Percentiles rank a stretch among this genome's conserved stretches.
Evolutionary conservation across 1,140 invertebrate genomes (phyloP).

Genomic region (Anagrus nilaparvatae): DNA sequence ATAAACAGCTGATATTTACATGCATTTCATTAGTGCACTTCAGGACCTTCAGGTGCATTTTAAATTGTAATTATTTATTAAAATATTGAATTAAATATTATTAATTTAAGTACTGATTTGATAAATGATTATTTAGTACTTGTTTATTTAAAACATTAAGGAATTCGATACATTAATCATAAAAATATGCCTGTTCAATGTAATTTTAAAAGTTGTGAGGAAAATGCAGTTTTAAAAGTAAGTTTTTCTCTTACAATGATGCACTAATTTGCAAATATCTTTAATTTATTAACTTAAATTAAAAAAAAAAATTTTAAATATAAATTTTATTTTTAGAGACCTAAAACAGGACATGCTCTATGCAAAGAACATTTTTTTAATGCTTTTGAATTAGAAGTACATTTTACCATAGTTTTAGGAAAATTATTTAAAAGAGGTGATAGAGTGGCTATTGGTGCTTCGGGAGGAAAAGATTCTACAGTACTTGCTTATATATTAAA

Average conservation of each 20-base stretch:
- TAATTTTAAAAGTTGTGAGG: constrained; percentile 1
- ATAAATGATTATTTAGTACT: no score
- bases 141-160: no score
- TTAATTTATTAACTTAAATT: not conserved
- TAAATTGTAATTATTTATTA: no score
- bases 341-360: constrained; percentile 82
- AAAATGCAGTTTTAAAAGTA: constrained; percentile 13
- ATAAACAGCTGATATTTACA: no score
- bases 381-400: constrained; percentile 94
- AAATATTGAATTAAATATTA: no score
- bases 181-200: constrained; percentile 12
- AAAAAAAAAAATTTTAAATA: not conserved
- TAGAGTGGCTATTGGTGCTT: constrained; percentile 90
- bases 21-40: no score
- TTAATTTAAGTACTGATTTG: no score
- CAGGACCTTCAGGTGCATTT: no score
- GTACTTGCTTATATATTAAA: constrained; percentile 91
- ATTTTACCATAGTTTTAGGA: constrained; percentile 81
- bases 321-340: constrained; percentile 50
- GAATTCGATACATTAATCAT: no score
- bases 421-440: constrained; percentile 79
- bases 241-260: not conserved
- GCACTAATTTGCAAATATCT: not conserved
- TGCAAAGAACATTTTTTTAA: constrained; percentile 94
- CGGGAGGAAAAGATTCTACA: constrained; percentile 98